These are phyloP conservation scores for Syrrhaptes paradoxus DNA, from an alignment of 2,113 vertebrate genomes.

Conservation along the genomic window DNA sequence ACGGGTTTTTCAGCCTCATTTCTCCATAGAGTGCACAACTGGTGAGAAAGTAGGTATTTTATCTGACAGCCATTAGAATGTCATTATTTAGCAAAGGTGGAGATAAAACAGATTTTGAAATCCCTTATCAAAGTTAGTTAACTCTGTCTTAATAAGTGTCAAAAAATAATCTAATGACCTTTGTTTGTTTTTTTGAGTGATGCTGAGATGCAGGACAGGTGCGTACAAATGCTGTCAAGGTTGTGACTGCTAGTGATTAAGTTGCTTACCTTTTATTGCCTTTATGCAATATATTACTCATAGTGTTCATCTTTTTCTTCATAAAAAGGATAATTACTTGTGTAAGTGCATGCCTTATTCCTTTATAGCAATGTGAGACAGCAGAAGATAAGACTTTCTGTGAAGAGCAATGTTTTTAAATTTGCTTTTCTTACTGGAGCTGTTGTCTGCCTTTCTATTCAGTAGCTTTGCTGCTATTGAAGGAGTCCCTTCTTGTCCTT, in stretches of 20 bases:
- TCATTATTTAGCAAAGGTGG: constrained; percentile 59
- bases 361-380: background rate
- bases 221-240: background rate
- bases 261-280: background rate
- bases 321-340: constrained; percentile 1
- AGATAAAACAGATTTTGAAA: constrained; percentile 53
- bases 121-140: constrained; percentile 26
- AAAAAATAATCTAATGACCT: background rate
- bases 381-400: background rate
- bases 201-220: constrained; percentile 4
- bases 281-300: constrained; percentile 1
- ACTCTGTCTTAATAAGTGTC: constrained; percentile 36
- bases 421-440: background rate
- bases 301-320: background rate
- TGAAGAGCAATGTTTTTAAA: background rate
- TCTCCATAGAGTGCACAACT: constrained; percentile 64
- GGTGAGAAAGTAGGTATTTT: constrained; percentile 45
- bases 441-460: background rate
- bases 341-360: background rate
- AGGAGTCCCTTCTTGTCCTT: background rate
- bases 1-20: constrained; percentile 58
- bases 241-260: background rate
- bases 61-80: constrained; percentile 56
- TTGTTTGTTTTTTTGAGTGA: constrained; percentile 5
- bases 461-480: background rate